These are phyloP conservation scores for Ameiurus melas DNA, from an alignment of 2,113 vertebrate species.

Conservation along the genomic window DNA sequence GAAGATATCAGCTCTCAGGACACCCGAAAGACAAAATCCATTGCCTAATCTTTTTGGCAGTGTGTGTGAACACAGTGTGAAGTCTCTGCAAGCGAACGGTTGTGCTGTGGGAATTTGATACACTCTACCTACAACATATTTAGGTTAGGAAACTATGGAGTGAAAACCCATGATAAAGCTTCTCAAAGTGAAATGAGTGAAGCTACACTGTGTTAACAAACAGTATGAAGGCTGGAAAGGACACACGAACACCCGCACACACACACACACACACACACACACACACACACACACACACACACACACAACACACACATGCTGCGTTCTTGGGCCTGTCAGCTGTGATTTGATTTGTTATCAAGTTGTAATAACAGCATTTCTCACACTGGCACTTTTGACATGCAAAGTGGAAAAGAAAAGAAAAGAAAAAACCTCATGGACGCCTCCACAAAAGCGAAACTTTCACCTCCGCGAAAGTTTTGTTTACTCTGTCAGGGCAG, in stretches of 20 bases:
- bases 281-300: background rate
- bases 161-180: constrained; percentile 7
- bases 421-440: background rate
- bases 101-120: constrained; percentile 37
- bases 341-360: background rate
- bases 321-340: background rate
- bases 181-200: background rate
- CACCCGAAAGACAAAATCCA: constrained; percentile 30
- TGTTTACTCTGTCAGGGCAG: background rate
- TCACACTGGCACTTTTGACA: background rate
- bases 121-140: constrained; percentile 12
- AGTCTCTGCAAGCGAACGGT: constrained; percentile 12
- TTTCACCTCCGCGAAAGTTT: background rate
- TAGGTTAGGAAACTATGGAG: background rate
- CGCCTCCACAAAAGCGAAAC: background rate
- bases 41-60: constrained; percentile 38
- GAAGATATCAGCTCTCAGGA: constrained; percentile 41
- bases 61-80: constrained; percentile 13
- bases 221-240: background rate
- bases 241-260: background rate
- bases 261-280: background rate
- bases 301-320: background rate
- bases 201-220: background rate
- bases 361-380: background rate
- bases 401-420: background rate